Evolutionary conservation across 2,797 vertebrate species (phyloP).

Genomic region (Anisognathus igniventris): DNA sequence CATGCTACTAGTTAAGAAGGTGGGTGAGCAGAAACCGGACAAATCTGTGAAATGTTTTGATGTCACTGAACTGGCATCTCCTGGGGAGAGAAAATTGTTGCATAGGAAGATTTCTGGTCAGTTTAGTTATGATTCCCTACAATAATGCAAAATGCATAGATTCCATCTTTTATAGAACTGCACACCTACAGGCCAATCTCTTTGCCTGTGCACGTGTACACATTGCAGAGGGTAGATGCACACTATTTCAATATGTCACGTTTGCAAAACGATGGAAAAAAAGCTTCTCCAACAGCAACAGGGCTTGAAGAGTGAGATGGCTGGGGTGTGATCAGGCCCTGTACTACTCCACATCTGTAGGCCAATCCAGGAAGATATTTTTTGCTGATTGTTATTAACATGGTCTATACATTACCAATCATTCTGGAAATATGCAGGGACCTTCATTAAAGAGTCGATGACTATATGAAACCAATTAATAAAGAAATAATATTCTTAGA

Average conservation of each 20-base stretch:
- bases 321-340: not conserved
- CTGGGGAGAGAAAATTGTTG: not conserved
- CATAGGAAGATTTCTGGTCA: not conserved
- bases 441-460: not conserved
- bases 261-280: not conserved
- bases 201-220: not conserved
- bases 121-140: not conserved
- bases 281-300: not conserved
- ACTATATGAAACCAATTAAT: not conserved
- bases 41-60: not conserved
- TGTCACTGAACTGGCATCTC: not conserved
- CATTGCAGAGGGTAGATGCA: not conserved
- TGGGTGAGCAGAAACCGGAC: not conserved
- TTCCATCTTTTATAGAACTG: not conserved
- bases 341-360: not conserved
- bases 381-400: not conserved
- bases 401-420: not conserved
- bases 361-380: not conserved
- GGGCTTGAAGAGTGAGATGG: not conserved
- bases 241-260: not conserved
- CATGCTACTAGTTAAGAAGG: not conserved
- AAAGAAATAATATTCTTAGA: not conserved
- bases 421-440: not conserved
- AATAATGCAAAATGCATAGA: not conserved
- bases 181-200: not conserved